These are phyloP conservation scores for Emydocephalus ijimae DNA, from an alignment of 2,113 vertebrate species.

Conservation along the genomic window DNA sequence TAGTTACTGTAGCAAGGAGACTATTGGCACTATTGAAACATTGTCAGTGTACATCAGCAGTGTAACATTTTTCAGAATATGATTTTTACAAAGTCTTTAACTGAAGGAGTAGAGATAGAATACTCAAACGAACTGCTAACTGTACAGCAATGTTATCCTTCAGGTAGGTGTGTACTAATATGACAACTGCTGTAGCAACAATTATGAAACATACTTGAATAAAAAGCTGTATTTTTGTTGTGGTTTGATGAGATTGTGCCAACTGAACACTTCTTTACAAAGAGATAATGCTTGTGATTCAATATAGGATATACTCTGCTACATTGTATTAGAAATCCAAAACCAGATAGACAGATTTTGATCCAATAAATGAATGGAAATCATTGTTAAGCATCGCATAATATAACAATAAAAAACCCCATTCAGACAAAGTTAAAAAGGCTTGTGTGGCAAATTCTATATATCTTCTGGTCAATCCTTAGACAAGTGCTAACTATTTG, in stretches of 20 bases:
- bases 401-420: neutral
- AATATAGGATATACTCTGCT: conserved; percentile 13
- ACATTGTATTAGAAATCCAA: neutral
- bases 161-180: neutral
- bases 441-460: neutral
- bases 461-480: neutral
- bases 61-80: conserved; percentile 31
- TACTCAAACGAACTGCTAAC: neutral
- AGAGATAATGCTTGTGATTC: conserved; percentile 17
- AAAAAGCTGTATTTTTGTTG: conserved; percentile 18
- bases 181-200: neutral
- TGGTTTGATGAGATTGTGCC: conserved; percentile 33
- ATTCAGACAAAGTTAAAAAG: neutral
- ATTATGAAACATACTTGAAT: conserved; percentile 35
- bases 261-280: conserved; percentile 47
- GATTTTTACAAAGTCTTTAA: neutral
- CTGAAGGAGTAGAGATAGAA: neutral
- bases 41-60: neutral
- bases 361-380: neutral
- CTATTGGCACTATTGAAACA: conserved; percentile 9
- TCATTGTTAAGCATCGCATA: neutral
- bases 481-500: neutral
- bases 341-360: neutral
- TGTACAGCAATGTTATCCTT: conserved; percentile 12
- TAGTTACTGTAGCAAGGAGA: conserved; percentile 35